Percentiles rank a stretch among this genome's conserved stretches.
phyloP scores from a whole-genome alignment of 2,888 invertebrate species.

The Junonia oenone region DNA sequence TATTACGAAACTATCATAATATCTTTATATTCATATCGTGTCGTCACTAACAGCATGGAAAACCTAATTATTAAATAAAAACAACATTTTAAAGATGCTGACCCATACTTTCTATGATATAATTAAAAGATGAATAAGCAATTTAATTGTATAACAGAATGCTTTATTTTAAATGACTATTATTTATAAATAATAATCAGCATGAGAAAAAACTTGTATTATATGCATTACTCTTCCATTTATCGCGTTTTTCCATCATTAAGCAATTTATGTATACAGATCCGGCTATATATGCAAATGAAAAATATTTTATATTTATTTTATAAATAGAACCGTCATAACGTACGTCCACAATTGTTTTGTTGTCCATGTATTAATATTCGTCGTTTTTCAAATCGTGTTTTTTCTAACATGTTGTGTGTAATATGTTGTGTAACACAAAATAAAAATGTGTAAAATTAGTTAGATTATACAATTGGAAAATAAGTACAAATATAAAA shows the following conservation, averaged over 20 bases:
- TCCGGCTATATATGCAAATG: conserved; percentile 20
- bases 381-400: background rate
- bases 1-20: background rate
- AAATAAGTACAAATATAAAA: too few relatives aligned
- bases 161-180: conserved; percentile 8
- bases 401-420: background rate
- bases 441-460: too few relatives aligned
- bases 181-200: conserved; percentile 16
- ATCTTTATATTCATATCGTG: conserved; percentile 2
- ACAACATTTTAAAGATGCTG: conserved; percentile 42
- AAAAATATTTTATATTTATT: conserved; percentile 19
- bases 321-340: conserved; percentile 2
- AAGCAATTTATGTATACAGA: conserved; percentile 26
- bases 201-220: conserved; percentile 13
- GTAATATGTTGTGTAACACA: background rate
- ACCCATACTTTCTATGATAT: conserved; percentile 50
- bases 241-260: background rate
- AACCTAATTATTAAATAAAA: conserved; percentile 20
- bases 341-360: background rate
- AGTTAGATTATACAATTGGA: too few relatives aligned
- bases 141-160: conserved; percentile 6
- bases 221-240: conserved; percentile 1
- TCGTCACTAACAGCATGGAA: conserved; percentile 34
- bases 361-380: background rate
- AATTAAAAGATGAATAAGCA: conserved; percentile 3